Percentiles rank a stretch among this genome's conserved stretches.
phyloP scores from a whole-genome alignment of 35 echinoderm and acorn worm genomes.

The Ptychodera flava region DNA sequence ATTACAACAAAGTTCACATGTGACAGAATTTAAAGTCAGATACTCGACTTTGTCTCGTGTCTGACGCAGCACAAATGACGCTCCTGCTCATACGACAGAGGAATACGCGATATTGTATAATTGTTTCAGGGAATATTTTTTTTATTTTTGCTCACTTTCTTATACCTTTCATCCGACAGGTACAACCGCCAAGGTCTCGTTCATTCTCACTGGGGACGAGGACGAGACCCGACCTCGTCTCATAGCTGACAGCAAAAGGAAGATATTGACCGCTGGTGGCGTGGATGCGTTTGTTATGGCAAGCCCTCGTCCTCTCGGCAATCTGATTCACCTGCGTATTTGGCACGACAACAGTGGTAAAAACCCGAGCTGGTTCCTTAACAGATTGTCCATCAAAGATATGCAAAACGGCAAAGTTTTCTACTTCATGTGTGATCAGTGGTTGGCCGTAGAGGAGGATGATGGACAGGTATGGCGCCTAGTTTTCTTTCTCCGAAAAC shows the following conservation, averaged over 20 bases:
- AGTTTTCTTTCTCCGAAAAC: not conserved
- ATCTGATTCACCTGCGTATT: constrained; percentile 54
- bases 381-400: constrained; percentile 71
- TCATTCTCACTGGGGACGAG: constrained; percentile 65
- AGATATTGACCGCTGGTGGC: constrained; percentile 72
- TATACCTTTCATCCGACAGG: no score
- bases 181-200: constrained; percentile 67
- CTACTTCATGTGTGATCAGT: constrained; percentile 83
- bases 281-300: constrained; percentile 79
- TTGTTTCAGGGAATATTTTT: no score
- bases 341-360: constrained; percentile 88
- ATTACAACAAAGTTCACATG: no score
- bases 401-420: constrained; percentile 53
- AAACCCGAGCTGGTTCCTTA: constrained; percentile 74
- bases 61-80: no score
- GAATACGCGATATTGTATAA: no score
- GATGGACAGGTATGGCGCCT: constrained; percentile 68
- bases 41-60: no score
- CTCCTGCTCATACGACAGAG: no score
- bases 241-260: constrained; percentile 57
- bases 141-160: no score
- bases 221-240: constrained; percentile 53
- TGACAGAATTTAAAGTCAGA: no score
- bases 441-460: constrained; percentile 98
- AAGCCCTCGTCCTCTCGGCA: constrained; percentile 36